These are phyloP conservation scores for Eulemur albifrons DNA, from an alignment of 2,797 vertebrate species.

Conservation along the genomic window DNA sequence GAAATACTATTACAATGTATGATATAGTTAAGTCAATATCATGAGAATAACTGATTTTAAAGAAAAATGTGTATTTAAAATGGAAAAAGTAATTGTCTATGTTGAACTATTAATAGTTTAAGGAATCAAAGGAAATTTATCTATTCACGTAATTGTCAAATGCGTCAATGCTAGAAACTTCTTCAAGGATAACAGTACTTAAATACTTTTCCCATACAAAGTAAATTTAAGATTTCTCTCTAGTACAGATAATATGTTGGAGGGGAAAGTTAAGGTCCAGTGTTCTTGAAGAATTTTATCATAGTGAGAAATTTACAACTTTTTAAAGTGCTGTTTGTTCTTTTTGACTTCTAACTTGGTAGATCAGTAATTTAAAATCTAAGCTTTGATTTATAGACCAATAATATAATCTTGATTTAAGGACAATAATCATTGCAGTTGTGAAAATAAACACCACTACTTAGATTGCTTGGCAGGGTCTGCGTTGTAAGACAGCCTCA, in stretches of 20 bases:
- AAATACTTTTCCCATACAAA: not conserved
- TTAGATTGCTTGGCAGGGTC: not conserved
- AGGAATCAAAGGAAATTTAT: not conserved
- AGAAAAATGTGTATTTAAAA: not conserved
- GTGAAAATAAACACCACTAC: constrained; percentile 4
- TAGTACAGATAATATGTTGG: not conserved
- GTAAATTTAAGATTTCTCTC: not conserved
- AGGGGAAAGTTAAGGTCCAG: not conserved
- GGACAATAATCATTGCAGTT: not conserved
- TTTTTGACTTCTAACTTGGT: constrained; percentile 39
- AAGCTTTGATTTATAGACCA: constrained; percentile 33
- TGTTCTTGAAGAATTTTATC: not conserved
- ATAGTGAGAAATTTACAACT: constrained; percentile 14
- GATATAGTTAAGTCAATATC: not conserved
- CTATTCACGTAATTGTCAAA: not conserved
- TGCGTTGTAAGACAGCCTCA: not conserved
- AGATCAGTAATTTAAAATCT: constrained; percentile 18
- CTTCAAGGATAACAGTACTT: not conserved
- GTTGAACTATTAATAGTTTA: not conserved
- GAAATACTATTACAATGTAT: not conserved
- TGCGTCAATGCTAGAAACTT: not conserved
- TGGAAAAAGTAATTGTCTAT: not conserved
- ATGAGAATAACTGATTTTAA: not conserved
- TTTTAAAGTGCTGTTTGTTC: constrained; percentile 1
- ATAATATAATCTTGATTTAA: constrained; percentile 50